Conservation (phyloP, 2,888 invertebrate species). For the Dynastes tityus region DNA sequence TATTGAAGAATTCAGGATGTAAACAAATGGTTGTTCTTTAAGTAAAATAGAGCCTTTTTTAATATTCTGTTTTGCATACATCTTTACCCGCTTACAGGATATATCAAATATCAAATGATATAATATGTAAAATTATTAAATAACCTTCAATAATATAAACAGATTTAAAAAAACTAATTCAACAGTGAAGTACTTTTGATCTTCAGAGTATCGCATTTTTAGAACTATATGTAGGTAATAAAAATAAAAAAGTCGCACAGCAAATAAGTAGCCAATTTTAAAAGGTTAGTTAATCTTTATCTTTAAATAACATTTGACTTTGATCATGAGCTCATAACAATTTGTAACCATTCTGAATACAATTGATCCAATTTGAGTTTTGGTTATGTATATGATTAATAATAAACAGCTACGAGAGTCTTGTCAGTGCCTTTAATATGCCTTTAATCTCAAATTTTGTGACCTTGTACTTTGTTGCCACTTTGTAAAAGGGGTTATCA, state of each 20-base stretch:
- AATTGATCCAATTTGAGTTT: too few species aligned
- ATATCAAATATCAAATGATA: neutral
- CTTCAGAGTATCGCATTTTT: neutral
- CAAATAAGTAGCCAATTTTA: too few species aligned
- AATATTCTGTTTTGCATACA: conserved; percentile 71
- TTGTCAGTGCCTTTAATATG: too few species aligned
- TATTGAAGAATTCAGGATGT: conserved; percentile 80
- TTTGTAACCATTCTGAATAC: too few species aligned
- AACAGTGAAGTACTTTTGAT: neutral
- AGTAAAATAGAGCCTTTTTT: conserved; percentile 80
- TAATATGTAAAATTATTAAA: conserved; percentile 28
- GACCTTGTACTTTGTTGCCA: too few species aligned
- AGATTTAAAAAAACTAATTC: neutral
- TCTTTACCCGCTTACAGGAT: conserved; percentile 51
- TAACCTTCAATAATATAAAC: neutral
- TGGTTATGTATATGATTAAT: too few species aligned
- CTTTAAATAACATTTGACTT: conserved; percentile 8
- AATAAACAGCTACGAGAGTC: too few species aligned
- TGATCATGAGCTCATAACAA: neutral
- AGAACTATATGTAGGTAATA: neutral
- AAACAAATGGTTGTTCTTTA: conserved; percentile 84
- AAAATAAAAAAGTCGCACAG: neutral
- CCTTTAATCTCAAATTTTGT: too few species aligned
- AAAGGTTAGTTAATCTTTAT: neutral
- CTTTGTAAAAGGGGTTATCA: too few species aligned